Base-by-base conservation (phyloP, 2,797 vertebrate species). In the Xerus rutilus region DNA sequence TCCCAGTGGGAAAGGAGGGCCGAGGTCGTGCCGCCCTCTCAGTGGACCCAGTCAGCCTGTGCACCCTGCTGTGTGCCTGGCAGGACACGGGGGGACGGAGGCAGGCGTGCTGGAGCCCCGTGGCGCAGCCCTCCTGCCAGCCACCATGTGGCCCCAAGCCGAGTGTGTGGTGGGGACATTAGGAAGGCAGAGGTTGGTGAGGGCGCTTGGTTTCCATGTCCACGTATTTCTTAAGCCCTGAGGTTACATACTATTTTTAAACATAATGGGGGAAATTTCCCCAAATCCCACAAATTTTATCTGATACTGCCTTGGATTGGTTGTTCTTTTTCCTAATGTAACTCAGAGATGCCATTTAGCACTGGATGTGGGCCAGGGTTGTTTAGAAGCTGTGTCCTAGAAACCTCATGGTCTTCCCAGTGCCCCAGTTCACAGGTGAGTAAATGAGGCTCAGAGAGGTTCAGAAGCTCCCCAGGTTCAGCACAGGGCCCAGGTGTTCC, bases 321-420 rank as follows among this genome's bases (percentile, higher is more conserved):
- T 14, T 30, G 6, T 0, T 54, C 49, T 78, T 7, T 7, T 52
- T 20, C 49, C 21, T 0, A 0, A 17, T 18, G 52, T 25, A 30
- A 13, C 54, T 8, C 45, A 0, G 6, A 3, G 12, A 39, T 35
- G 3, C 13, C 6, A 1, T n/a, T 14, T 15, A 1, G 65, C 1
- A 18, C 30, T 23, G 85, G 20, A 23, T 2, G 21, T 12, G 30
- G 13, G 73, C 32, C 15, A 0, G 8, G 77, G 59, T 25, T 10
- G 23, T 28, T 23, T 23, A 28, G 52, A 54, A 54, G 21, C 57
- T 23, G 54, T 21, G 57, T 59, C 47, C 12, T 4, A 47, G 35
- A 2, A 4, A 28, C 32, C 73, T 32, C 32, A 18, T 0, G 0
- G 6, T 23, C 30, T 0, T 45, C 78, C 57, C 57, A 30, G 15